Percentiles rank a stretch among this genome's conserved stretches.
phyloP scores from a whole-genome alignment of 2,888 invertebrate species.

The Meta bourneti region DNA sequence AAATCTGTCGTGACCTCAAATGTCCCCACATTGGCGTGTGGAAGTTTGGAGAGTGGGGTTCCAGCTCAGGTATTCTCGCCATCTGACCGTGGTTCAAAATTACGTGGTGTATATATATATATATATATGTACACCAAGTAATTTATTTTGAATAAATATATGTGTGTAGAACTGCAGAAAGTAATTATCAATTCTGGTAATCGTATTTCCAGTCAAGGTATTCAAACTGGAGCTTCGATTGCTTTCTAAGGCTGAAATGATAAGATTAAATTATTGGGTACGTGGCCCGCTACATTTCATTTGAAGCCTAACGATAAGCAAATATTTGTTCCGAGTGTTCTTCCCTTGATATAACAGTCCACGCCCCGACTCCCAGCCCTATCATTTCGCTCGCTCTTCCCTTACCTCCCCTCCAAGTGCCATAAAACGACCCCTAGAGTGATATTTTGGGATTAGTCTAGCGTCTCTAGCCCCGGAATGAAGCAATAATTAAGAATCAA shows the following conservation, averaged over 20 bases:
- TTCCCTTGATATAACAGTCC: not conserved
- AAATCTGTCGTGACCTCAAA: no score
- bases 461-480: not conserved
- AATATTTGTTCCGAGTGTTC: conserved; percentile 3
- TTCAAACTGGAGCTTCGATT: not conserved
- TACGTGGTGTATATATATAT: no score
- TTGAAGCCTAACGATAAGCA: not conserved
- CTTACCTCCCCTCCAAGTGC: not conserved
- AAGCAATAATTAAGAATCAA: conserved; percentile 54
- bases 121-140: no score
- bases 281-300: not conserved
- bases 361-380: conserved; percentile 13
- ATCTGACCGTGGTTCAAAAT: no score
- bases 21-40: no score
- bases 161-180: no score
- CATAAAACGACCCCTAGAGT: not conserved
- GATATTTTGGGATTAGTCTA: not conserved
- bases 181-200: no score
- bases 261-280: not conserved
- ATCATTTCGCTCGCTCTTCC: conserved; percentile 16
- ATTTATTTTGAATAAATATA: no score
- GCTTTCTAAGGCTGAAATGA: not conserved
- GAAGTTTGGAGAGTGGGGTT: no score
- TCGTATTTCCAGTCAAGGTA: not conserved
- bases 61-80: no score